phyloP scores from a whole-genome alignment of 2,797 vertebrate species.

The Phoxinus dragarum region DNA sequence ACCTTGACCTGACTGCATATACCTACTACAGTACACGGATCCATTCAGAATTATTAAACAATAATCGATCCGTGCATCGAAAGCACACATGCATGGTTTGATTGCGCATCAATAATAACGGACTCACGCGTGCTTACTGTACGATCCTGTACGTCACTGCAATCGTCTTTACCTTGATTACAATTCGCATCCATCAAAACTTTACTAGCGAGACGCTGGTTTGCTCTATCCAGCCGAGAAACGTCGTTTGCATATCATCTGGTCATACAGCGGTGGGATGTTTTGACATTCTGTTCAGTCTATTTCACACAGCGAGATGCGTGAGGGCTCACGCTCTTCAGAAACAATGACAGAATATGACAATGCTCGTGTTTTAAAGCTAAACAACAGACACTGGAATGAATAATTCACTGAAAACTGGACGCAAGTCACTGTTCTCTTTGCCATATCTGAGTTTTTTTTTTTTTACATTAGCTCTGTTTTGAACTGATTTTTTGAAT shows the following conservation, averaged over 20 bases:
- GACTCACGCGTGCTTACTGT: background rate
- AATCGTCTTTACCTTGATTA: background rate
- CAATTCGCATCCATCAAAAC: background rate
- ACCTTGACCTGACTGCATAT: no score
- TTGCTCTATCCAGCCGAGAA: background rate
- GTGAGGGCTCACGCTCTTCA: background rate
- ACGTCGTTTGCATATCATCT: background rate
- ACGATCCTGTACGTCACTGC: background rate
- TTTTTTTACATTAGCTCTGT: background rate
- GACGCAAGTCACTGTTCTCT: background rate
- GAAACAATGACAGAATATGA: background rate
- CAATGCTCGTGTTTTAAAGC: background rate
- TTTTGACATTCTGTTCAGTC: background rate
- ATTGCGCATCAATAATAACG: background rate
- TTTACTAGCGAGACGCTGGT: background rate
- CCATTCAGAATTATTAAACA: background rate
- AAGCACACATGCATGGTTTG: background rate
- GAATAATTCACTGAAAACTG: background rate
- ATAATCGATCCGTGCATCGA: background rate
- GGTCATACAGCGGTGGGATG: background rate
- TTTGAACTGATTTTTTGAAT: no score
- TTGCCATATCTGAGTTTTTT: no score
- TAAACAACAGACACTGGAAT: background rate
- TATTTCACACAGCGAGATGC: no score
- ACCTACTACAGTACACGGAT: no score